These are phyloP conservation scores for Aquatica leii DNA, from an alignment of 2,888 invertebrate species.

Conservation along the genomic window DNA sequence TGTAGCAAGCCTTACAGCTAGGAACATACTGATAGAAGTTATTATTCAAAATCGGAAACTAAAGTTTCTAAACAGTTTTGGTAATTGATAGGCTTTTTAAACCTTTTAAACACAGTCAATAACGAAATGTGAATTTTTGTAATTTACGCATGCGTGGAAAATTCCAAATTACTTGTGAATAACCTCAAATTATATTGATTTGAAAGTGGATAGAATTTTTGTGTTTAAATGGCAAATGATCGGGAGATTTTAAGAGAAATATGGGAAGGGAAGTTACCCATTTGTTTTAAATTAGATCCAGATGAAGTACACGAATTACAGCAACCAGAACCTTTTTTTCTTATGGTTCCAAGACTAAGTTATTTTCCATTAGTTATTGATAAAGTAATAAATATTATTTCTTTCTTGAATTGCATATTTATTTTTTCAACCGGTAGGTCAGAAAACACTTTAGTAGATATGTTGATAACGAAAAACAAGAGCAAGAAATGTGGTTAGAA, in stretches of 20 bases:
- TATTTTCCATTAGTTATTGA: constrained; percentile 96
- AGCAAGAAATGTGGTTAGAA: constrained; percentile 94
- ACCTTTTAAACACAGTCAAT: too few relatives aligned
- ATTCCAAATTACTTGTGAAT: too few relatives aligned
- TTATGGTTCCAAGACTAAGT: constrained; percentile 92
- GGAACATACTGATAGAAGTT: too few relatives aligned
- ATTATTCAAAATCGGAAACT: too few relatives aligned
- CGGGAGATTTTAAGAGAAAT: constrained; percentile 92
- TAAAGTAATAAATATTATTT: constrained; percentile 75
- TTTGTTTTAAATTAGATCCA: constrained; percentile 88
- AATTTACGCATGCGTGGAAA: too few relatives aligned
- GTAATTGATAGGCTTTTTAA: too few relatives aligned
- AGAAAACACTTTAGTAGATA: constrained; percentile 87
- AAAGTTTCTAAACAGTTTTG: too few relatives aligned
- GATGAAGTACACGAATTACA: constrained; percentile 90
- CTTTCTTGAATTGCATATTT: too few relatives aligned
- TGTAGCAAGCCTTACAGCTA: too few relatives aligned
- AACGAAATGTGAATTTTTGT: too few relatives aligned
- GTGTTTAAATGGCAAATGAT: constrained; percentile 84
- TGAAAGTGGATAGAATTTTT: neutral
- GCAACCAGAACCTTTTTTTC: constrained; percentile 90
- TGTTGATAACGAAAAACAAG: constrained; percentile 81
- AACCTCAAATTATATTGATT: too few relatives aligned
- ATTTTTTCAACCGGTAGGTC: too few relatives aligned
- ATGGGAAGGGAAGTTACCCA: constrained; percentile 95